Percentiles rank a stretch among this genome's conserved stretches.
Evolutionary conservation across 2,113 vertebrate genomes (phyloP).

Genomic region (Loxodonta africana): DNA sequence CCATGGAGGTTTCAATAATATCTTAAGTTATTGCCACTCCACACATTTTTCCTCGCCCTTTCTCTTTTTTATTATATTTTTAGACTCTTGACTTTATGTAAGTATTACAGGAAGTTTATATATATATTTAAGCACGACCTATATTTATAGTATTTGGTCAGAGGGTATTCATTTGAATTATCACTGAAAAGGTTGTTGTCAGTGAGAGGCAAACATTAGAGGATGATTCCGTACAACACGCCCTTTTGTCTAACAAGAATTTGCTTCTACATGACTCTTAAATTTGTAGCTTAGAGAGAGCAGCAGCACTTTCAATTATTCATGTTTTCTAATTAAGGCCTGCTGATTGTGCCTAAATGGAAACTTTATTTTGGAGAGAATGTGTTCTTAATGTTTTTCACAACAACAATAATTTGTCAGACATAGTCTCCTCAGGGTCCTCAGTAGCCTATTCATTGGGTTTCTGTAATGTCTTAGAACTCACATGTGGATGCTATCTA

Average conservation of each 20-base stretch:
- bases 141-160: constrained; percentile 69
- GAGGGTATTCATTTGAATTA: constrained; percentile 70
- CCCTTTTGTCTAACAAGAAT: constrained; percentile 71
- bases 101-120: neutral
- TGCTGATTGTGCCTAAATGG: constrained; percentile 76
- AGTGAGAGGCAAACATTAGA: constrained; percentile 26
- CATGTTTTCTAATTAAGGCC: constrained; percentile 85
- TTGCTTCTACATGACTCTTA: constrained; percentile 57
- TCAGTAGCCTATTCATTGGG: neutral
- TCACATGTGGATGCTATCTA: neutral
- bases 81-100: neutral
- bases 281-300: constrained; percentile 73
- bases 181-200: constrained; percentile 64
- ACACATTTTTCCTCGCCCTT: neutral
- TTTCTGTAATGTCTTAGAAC: constrained; percentile 49
- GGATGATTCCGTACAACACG: constrained; percentile 54
- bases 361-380: constrained; percentile 81
- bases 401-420: constrained; percentile 73
- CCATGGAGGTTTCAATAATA: neutral
- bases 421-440: constrained; percentile 28
- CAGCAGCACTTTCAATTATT: constrained; percentile 81
- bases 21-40: neutral
- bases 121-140: constrained; percentile 15
- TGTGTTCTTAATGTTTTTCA: constrained; percentile 77
- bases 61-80: neutral